These are phyloP conservation scores for Coregonus sp. DNA, from an alignment of 2,797 vertebrate species.

Conservation along the genomic window DNA sequence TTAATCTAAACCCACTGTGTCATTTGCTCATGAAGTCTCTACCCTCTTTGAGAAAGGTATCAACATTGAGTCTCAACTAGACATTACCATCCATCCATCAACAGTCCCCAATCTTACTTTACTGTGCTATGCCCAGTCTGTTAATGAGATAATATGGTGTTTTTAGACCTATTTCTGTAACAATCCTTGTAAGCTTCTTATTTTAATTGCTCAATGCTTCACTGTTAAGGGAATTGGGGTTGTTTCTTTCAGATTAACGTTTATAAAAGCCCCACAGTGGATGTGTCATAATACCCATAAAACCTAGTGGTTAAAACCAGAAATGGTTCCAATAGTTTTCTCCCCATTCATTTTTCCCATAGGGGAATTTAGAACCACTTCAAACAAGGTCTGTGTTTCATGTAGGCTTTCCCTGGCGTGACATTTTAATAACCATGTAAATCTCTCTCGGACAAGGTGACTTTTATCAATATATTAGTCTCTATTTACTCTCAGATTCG, in stretches of 20 bases:
- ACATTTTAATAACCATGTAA: too few relatives aligned
- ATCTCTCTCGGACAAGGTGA: too few relatives aligned
- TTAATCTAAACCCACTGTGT: neutral
- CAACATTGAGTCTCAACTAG: neutral
- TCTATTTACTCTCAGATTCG: too few relatives aligned
- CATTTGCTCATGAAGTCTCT: neutral
- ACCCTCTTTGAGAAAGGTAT: neutral
- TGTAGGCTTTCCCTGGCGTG: too few relatives aligned
- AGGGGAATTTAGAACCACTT: too few relatives aligned
- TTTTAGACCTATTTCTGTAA: slow-evolving; percentile 37
- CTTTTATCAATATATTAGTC: too few relatives aligned
- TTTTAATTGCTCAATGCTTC: slow-evolving; percentile 51
- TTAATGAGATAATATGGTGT: slow-evolving; percentile 51
- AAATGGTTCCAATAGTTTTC: too few relatives aligned
- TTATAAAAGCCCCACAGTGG: neutral
- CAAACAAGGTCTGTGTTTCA: too few relatives aligned
- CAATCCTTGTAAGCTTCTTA: slow-evolving; percentile 65
- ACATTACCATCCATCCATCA: neutral
- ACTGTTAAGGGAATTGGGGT: neutral
- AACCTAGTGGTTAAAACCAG: too few relatives aligned
- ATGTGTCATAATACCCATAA: too few relatives aligned
- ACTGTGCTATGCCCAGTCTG: slow-evolving; percentile 29
- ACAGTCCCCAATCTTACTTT: slow-evolving; percentile 35
- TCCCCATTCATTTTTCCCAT: too few relatives aligned
- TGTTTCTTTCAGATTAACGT: neutral